Evolutionary conservation across 2,888 invertebrate species (phyloP), one percentile per base, ranked within the genome.

Genomic region (Andrena bicolor): DNA sequence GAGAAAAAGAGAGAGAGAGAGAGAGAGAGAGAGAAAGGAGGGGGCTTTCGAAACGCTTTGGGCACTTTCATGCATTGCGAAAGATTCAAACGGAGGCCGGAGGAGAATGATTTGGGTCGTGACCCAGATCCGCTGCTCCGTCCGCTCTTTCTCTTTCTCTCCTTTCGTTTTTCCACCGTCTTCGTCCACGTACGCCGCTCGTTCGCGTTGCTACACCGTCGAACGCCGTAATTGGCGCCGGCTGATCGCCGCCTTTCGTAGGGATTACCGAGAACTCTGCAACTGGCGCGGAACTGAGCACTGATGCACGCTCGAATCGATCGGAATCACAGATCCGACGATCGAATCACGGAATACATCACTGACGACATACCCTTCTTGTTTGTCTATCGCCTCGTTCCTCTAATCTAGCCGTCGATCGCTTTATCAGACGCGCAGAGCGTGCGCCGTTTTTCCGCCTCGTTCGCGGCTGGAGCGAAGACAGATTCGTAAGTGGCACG

Each of bases 21-120:
- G 30, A 30, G 30, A 30, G 30, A 0, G 23, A 4, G 13, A 23
- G 48, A 53, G 53, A 20, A 4, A 23, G 23, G 26, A 10, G n/a
- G 48, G 35, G 69, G 75, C 77, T 86, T 69, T 82, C 72, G 82
- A 82, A 87, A 86, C 76, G 84, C 80, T 83, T 75, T 84, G 77
- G 83, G 81, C 86, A 87, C 84, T 86, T 88, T 88, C 86, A 41
- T 77, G 80, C 77, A 83, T 88, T 88, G 81, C 87, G 88, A 88
- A 88, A 88, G 88, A 88, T 76, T 53, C 73, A 58, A 88, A 85
- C 85, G 79, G 79, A 83, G 85, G 72, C 76, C 80, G 73, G 23
- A 65, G 60, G 75, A 80, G 71, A 80, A 74, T 77, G 83, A 88
- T 88, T 88, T 88, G 78, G 88, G 88, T 88, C 87, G 83, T 79